Base-by-base conservation (phyloP, 2,113 vertebrate genomes). In the Melanostigma gelatinosum region DNA sequence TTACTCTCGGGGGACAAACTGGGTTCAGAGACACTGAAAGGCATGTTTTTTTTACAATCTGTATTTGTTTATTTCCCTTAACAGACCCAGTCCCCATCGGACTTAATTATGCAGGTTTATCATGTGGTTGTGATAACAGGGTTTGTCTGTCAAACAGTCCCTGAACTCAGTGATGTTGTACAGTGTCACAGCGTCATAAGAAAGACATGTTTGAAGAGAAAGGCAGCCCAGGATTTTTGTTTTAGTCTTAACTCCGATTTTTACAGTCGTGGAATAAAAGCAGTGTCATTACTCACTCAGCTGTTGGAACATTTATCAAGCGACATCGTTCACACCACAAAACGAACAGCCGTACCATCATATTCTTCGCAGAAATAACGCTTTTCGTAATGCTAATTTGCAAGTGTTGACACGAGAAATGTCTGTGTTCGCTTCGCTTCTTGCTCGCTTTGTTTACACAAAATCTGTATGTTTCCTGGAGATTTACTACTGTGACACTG, bases 61-160 rank as follows among this genome's bases (percentile, higher is more conserved):
- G 1, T 20, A 22, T 58, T 67, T 74, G 57, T 79, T 80, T 75
- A 32, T 63, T 50, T 82, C 8, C 40, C 60, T 29, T 24, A 34
- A 60, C 58, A 73, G 42, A 57, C 36, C 4, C 57, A 9, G 34
- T 65, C 27, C 44, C 72, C 27, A 11, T 48, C 44, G 16, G 87
- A 52, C 63, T 61, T 76, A 82, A 85, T 88, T 86, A 70, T 52
- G 8, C 36, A 34, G 11, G 13, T 72, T 87, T 79, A 85, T 81
- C 79, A 1, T 75, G 27, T 18, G 66, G 52, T 61, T 69, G 38
- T 54, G 60, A 85, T 90, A 69, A 61, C 27, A 64, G 20, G 73
- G 61, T 87, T 82, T 86, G 74, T 83, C 84, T 79, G 60, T 63
- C 36, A 67, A 76, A 75, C 55, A 69, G 60, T 61, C 80, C 52